phyloP scores from a whole-genome alignment of 2,113 vertebrate species.

The Phaethon lepturus region DNA sequence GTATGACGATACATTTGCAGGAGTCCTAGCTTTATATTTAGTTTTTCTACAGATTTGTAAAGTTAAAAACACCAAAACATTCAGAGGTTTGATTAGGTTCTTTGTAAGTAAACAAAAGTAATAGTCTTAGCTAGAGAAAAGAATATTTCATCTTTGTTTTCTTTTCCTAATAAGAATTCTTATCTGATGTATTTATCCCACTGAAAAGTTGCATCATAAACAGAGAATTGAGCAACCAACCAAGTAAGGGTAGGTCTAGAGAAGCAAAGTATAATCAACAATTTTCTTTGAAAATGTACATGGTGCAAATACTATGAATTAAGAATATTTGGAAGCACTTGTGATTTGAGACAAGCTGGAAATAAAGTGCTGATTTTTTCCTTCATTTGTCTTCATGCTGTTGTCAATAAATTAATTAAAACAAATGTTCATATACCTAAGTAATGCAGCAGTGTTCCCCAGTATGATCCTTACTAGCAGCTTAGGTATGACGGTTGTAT shows the following conservation, averaged over 20 bases:
- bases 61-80: neutral
- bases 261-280: neutral
- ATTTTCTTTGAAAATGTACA: neutral
- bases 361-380: neutral
- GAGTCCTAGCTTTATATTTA: neutral
- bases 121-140: neutral
- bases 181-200: neutral
- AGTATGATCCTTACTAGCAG: neutral
- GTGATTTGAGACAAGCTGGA: neutral
- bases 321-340: neutral
- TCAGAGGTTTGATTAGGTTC: neutral
- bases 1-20: constrained; percentile 54
- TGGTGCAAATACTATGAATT: neutral
- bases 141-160: neutral
- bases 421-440: neutral
- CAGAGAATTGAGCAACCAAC: neutral
- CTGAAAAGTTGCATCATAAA: neutral
- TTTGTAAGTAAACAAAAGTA: neutral
- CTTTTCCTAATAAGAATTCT: neutral
- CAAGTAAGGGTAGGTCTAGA: neutral
- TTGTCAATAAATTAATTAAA: neutral
- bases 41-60: neutral
- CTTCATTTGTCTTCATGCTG: neutral
- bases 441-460: neutral
- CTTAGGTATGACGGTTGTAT: neutral